These are phyloP conservation scores for Homalodisca vitripennis DNA, from an alignment of 1,140 invertebrate species.

Conservation along the genomic window DNA sequence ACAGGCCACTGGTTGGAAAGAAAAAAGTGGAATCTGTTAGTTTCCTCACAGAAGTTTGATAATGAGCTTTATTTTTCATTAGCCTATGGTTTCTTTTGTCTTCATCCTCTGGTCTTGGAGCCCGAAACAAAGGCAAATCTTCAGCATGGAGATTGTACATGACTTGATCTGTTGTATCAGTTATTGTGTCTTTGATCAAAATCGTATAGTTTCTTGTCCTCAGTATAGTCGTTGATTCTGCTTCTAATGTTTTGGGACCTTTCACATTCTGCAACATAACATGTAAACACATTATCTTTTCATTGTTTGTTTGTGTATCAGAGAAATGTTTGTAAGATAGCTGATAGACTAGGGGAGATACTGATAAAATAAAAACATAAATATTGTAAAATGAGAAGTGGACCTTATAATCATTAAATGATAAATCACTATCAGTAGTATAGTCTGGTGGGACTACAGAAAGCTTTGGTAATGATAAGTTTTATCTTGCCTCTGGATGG, in stretches of 20 bases:
- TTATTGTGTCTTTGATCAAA: constrained; percentile 49
- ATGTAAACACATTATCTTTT: no score
- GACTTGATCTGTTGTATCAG: constrained; percentile 48
- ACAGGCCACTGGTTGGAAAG: constrained; percentile 55
- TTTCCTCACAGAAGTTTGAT: constrained; percentile 56
- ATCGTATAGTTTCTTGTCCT: constrained; percentile 56
- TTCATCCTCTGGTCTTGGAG: constrained; percentile 41
- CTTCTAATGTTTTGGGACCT: constrained; percentile 41
- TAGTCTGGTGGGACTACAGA: no score
- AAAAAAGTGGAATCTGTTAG: constrained; percentile 56
- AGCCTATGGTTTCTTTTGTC: constrained; percentile 55
- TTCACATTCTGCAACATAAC: constrained; percentile 27
- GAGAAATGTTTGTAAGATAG: no score
- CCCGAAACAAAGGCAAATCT: constrained; percentile 39
- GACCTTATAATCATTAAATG: no score
- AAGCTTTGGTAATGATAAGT: not conserved
- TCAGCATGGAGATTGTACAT: constrained; percentile 46
- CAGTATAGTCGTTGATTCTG: constrained; percentile 52
- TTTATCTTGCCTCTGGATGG: constrained; percentile 27
- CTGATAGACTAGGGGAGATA: no score
- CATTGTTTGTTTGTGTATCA: no score
- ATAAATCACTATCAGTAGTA: no score
- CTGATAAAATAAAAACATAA: no score
- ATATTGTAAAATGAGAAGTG: no score
- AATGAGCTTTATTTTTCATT: constrained; percentile 58